phyloP scores from a whole-genome alignment of 2,888 invertebrate genomes.

The Lutraria lutraria region DNA sequence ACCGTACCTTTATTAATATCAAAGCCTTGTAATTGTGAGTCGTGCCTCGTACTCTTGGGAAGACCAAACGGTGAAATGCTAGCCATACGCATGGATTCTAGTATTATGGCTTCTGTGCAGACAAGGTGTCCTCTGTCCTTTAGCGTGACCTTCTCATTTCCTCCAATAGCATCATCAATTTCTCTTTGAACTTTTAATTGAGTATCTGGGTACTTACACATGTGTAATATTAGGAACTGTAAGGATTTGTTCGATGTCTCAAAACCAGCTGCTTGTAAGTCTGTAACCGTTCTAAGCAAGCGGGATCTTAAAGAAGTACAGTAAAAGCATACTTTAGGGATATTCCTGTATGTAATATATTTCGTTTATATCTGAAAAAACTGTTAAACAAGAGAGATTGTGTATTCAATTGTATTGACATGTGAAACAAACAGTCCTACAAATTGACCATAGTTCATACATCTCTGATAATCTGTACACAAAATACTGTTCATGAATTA shows the following conservation, averaged over 20 bases:
- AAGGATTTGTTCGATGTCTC: constrained; percentile 71
- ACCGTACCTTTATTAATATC: constrained; percentile 62
- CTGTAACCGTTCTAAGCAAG: constrained; percentile 1
- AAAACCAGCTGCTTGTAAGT: constrained; percentile 73
- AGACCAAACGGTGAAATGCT: constrained; percentile 69
- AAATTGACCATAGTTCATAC: no score
- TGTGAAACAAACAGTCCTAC: no score
- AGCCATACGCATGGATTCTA: constrained; percentile 70
- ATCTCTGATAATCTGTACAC: no score
- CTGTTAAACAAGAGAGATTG: no score
- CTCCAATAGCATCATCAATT: constrained; percentile 70
- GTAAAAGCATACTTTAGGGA: no score
- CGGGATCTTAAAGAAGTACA: neutral
- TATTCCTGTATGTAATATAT: no score
- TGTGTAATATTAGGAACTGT: constrained; percentile 69
- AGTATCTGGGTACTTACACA: constrained; percentile 68
- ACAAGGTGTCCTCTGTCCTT: no score
- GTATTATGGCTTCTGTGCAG: constrained; percentile 71
- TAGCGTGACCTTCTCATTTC: constrained; percentile 47
- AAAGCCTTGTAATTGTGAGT: constrained; percentile 60
- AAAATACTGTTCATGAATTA: no score
- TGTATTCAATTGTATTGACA: no score
- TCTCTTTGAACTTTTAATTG: constrained; percentile 74
- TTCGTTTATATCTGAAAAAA: no score
- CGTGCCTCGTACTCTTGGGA: constrained; percentile 72